Evolutionary conservation across 2,797 vertebrate species (phyloP).

Genomic region (Hemitrygon akajei): DNA sequence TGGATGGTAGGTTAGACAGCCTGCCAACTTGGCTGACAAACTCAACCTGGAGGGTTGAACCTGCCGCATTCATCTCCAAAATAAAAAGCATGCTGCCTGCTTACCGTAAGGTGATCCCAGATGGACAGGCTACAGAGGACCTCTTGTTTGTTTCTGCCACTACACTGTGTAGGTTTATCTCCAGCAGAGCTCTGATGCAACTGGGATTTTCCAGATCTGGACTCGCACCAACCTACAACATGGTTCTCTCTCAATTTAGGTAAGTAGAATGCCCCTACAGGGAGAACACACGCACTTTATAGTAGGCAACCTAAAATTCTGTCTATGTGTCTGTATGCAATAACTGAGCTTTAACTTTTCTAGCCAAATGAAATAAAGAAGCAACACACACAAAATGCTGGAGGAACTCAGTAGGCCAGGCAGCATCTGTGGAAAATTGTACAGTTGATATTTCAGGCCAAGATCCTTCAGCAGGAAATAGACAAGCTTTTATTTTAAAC

Average conservation of each 20-base stretch:
- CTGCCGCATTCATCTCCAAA: neutral
- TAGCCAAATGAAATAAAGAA: neutral
- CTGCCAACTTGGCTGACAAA: neutral
- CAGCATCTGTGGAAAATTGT: too few relatives aligned
- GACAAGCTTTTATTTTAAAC: too few relatives aligned
- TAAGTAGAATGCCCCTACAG: neutral
- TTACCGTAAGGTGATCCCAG: neutral
- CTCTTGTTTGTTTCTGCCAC: neutral
- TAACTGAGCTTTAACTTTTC: neutral
- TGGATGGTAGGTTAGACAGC: neutral
- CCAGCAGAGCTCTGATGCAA: neutral
- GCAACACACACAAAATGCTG: too few relatives aligned
- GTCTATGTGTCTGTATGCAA: neutral
- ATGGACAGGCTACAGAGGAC: neutral
- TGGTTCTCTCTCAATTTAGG: neutral
- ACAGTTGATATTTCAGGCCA: too few relatives aligned
- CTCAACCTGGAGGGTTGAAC: neutral
- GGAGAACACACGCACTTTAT: neutral
- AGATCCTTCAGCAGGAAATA: too few relatives aligned
- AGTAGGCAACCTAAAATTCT: neutral
- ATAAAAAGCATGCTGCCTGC: neutral
- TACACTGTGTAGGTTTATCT: neutral
- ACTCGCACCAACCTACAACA: neutral
- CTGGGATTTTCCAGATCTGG: neutral
- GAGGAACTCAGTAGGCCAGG: too few relatives aligned